Evolutionary conservation across 2,797 vertebrate species (phyloP), one percentile per base, ranked within the genome.

Genomic region (Pseudochirops corinnae): DNA sequence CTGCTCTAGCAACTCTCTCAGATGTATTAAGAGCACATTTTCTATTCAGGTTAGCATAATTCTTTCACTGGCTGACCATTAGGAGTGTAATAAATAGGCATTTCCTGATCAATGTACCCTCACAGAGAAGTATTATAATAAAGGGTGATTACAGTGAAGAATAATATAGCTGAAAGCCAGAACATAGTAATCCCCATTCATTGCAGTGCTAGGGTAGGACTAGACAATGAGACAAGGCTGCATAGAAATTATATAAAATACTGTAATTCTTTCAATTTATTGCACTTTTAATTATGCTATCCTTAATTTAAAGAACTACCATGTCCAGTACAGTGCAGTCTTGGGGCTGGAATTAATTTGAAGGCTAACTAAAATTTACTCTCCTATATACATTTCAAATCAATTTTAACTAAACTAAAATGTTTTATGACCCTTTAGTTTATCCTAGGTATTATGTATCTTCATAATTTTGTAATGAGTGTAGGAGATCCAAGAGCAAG

Each of bases 391-490:
- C 93, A 93, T 97, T 97, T 96, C 90, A 97, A 98, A 97, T 97
- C 94, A 97, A 95, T 98, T 98, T 98, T 97, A 97, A 96, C 96
- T 95, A 97, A 95, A 97, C 97, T 97, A 97, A 97, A 98, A 97
- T 95, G 91, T 95, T 98, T 98, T 98, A 97, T 96, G 96, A 93
- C 94, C 58, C 67, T 98, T 98, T 95, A 96, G 96, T 98, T 98
- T 98, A 98, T 97, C 93, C 95, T 92, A 50, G 91, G 58, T 92
- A 95, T 94, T 98, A 96, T 60, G 94, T 97, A 95, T 93, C 95
- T 97, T 98, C 97, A 97, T 95, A 98, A 98, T 92, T 97, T 98
- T 96, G 94, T 96, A 98, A 98, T 96, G 93, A 98, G 92, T 93
- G 96, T 97, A 95, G 96, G 95, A 97, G 97, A 98, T 94, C 96